These are phyloP conservation scores for Tapirus indicus DNA, from an alignment of 2,797 vertebrate genomes.

Conservation along the genomic window DNA sequence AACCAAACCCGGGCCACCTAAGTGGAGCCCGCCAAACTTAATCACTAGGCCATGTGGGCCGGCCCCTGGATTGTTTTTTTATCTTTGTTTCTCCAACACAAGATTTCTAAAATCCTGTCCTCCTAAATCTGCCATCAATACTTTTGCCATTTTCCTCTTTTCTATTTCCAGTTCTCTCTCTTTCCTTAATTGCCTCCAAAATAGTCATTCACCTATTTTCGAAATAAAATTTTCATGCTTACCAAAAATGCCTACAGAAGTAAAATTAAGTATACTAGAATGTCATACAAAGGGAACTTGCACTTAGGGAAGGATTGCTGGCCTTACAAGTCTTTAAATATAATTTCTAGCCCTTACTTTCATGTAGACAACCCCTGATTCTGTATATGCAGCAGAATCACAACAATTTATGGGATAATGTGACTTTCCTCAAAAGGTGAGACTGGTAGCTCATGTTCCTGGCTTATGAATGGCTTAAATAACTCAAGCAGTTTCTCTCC, in stretches of 20 bases:
- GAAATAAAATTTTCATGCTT: conserved; percentile 13
- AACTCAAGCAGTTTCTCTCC: not conserved
- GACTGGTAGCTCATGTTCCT: not conserved
- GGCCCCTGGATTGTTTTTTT: no score
- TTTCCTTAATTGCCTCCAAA: not conserved
- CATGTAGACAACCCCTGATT: not conserved
- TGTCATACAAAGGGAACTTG: not conserved
- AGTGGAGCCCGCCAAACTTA: no score
- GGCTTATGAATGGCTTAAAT: not conserved
- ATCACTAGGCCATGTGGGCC: no score
- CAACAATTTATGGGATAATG: not conserved
- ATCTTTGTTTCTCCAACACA: conserved; percentile 18
- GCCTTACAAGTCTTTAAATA: not conserved
- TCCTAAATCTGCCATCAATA: not conserved
- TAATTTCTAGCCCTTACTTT: conserved; percentile 21
- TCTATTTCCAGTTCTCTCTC: not conserved
- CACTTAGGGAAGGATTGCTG: not conserved
- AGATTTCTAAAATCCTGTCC: not conserved
- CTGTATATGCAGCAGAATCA: not conserved
- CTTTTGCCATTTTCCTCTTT: not conserved
- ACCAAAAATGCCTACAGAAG: not conserved
- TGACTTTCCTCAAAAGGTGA: not conserved
- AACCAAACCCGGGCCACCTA: no score
- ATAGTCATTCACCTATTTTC: not conserved
- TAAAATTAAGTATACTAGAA: not conserved